Evolutionary conservation across 2,113 vertebrate species (phyloP), one percentile per base, ranked within the genome.

Genomic region (Puffinus mauretanicus): DNA sequence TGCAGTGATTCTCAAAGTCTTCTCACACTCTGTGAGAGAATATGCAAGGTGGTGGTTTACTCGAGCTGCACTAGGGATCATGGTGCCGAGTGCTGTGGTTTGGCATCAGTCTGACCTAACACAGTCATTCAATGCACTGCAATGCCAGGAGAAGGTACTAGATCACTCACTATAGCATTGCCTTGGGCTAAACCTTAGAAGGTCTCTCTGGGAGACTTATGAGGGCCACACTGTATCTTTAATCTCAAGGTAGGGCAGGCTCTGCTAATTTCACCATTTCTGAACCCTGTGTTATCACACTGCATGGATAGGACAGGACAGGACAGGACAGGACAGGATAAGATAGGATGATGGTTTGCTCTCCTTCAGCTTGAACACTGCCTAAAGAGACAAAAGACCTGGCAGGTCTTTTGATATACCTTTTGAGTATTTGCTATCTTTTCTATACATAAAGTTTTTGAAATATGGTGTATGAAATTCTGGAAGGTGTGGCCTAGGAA

Each of bases 81-180:
- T 30, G 19, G 38, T 38, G 51, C 11, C 0, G 9, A 51, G 16
- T 34, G 20, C 16, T 29, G 49, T 47, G 26, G 4, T 70, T 82
- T 70, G 82, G 16, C 16, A 32, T 4, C 22, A 29, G 25, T 47
- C 32, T 61, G 44, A 82, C 22, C 21, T 65, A 40, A 16, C 36
- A 46, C 9, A 30, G 22, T 38, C 21, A 60, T 70, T 69, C 44
- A 64, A 7, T 18, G 32, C 32, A 60, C 49, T 36, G 13, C n/a
- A 77, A 6, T 24, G 19, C 11, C 25, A 40, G 22, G 16, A 72
- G 32, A 77, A 69, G 29, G 44, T 34, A 15, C 6, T 57, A 32
- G 27, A 49, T 54, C 22, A 36, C 27, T 81, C n/a, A 69, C 8
- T 1, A 1, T 25, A 51, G 8, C 1, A 4, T 11, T 10, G 9